Conservation (phyloP, 1,140 invertebrate species). For the Anoplophora glabripennis region DNA sequence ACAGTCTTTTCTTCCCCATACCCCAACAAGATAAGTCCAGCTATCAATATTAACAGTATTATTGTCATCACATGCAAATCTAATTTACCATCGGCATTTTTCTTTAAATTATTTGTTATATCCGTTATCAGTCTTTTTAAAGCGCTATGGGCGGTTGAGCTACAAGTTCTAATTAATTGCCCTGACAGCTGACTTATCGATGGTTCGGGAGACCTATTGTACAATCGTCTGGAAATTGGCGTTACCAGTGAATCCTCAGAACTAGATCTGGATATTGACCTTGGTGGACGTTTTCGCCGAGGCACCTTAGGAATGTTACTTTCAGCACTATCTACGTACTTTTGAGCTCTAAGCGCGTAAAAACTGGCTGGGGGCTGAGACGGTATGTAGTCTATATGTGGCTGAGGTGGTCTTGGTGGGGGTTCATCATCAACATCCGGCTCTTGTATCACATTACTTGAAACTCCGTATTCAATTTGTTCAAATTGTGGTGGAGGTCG, state of each 20-base stretch:
- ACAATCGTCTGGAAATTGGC: constrained; percentile 26
- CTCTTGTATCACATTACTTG: constrained; percentile 16
- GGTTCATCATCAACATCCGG: constrained; percentile 43
- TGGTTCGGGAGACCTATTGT: constrained; percentile 45
- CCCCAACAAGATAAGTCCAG: constrained; percentile 68
- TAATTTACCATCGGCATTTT: constrained; percentile 60
- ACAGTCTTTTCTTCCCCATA: constrained; percentile 66
- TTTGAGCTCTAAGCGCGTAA: constrained; percentile 49
- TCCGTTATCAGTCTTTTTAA: constrained; percentile 64
- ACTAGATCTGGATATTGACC: constrained; percentile 48
- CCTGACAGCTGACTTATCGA: constrained; percentile 61
- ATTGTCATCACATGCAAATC: constrained; percentile 71
- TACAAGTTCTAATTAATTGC: constrained; percentile 64
- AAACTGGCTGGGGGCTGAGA: constrained; percentile 46
- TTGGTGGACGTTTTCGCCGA: constrained; percentile 41
- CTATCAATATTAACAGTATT: constrained; percentile 70
- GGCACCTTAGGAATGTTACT: constrained; percentile 46
- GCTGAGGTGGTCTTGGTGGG: constrained; percentile 57
- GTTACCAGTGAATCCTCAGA: constrained; percentile 42
- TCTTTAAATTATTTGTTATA: constrained; percentile 53
- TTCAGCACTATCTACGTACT: constrained; percentile 50
- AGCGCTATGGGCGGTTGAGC: constrained; percentile 59
- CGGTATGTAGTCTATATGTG: constrained; percentile 49
- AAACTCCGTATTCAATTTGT: not conserved
- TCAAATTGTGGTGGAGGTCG: constrained; percentile 17